These are phyloP conservation scores for Cygnus buccinator DNA, from an alignment of 2,113 vertebrate species.

Conservation along the genomic window DNA sequence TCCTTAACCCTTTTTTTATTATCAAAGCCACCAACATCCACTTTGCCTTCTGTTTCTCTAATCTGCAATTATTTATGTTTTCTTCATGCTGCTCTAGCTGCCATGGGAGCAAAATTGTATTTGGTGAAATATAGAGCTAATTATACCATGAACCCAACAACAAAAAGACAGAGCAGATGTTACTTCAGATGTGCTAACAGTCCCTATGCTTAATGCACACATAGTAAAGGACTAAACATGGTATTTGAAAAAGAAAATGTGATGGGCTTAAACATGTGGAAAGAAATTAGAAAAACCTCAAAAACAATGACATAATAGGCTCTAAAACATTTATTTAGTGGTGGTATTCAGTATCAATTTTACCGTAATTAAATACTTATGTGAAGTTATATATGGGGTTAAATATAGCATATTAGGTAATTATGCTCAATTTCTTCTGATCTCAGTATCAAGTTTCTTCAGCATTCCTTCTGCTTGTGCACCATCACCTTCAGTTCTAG, in stretches of 20 bases:
- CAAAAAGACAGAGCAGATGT: conserved; percentile 88
- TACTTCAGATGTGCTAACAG: conserved; percentile 83
- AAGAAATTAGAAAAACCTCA: conserved; percentile 74
- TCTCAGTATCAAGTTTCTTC: background rate
- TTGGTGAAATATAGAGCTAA: conserved; percentile 88
- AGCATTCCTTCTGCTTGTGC: background rate
- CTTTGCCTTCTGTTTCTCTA: conserved; percentile 87
- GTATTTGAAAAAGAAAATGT: conserved; percentile 68
- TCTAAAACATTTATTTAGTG: conserved; percentile 71
- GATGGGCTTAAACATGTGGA: conserved; percentile 78
- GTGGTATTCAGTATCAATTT: conserved; percentile 66
- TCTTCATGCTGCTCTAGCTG: conserved; percentile 81
- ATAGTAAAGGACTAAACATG: conserved; percentile 67
- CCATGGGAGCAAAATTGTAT: conserved; percentile 84
- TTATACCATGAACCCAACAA: conserved; percentile 84
- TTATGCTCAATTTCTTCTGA: conserved; percentile 29
- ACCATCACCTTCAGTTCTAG: background rate
- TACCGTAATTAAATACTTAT: conserved; percentile 73
- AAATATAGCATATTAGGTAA: conserved; percentile 39
- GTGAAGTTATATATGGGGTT: conserved; percentile 39
- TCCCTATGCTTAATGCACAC: conserved; percentile 74
- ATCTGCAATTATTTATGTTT: conserved; percentile 89
- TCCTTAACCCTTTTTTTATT: conserved; percentile 81
- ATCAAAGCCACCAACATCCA: conserved; percentile 82
- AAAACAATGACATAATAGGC: conserved; percentile 70